Percentiles rank a stretch among this genome's conserved stretches.
Evolutionary conservation across 2,888 invertebrate genomes (phyloP).

Genomic region (Ectemnius continuus): DNA sequence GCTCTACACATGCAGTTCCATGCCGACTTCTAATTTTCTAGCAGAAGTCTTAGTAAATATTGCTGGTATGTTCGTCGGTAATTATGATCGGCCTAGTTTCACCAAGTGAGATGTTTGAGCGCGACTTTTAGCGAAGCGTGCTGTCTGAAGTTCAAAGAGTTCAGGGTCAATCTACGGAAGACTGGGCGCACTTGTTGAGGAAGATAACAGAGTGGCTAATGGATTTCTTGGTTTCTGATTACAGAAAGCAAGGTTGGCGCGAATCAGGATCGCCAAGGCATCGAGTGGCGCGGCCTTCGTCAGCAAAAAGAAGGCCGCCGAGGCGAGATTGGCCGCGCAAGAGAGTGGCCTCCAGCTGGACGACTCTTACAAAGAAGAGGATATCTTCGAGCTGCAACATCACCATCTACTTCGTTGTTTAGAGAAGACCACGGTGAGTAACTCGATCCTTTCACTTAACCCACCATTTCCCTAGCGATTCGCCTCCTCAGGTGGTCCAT

Average conservation of each 20-base stretch:
- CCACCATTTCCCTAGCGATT: neutral
- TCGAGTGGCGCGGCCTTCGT: conserved; percentile 99
- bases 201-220: neutral
- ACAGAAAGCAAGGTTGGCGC: conserved; percentile 98
- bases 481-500: neutral
- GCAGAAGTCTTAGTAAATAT: too few relatives aligned
- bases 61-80: too few relatives aligned
- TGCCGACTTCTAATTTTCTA: too few relatives aligned
- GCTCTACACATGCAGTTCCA: too few relatives aligned
- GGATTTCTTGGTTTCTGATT: conserved; percentile 70
- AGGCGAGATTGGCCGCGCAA: conserved; percentile 94
- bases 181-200: too few relatives aligned
- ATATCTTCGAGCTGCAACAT: conserved; percentile 99
- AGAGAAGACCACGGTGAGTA: conserved; percentile 96
- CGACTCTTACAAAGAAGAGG: conserved; percentile 93
- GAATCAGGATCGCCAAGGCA: conserved; percentile 99
- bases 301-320: conserved; percentile 98
- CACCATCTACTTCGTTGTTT: conserved; percentile 98
- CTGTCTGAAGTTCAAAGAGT: too few relatives aligned
- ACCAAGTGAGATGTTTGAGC: too few relatives aligned
- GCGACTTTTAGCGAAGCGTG: too few relatives aligned
- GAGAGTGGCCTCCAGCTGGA: conserved; percentile 95
- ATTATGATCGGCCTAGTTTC: too few relatives aligned
- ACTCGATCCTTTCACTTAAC: neutral
- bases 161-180: too few relatives aligned